A percentile compares a stretch with the other conserved stretches of the same genome.
Conservation (phyloP, 2,113 vertebrate species). For the Tupaia tana region DNA sequence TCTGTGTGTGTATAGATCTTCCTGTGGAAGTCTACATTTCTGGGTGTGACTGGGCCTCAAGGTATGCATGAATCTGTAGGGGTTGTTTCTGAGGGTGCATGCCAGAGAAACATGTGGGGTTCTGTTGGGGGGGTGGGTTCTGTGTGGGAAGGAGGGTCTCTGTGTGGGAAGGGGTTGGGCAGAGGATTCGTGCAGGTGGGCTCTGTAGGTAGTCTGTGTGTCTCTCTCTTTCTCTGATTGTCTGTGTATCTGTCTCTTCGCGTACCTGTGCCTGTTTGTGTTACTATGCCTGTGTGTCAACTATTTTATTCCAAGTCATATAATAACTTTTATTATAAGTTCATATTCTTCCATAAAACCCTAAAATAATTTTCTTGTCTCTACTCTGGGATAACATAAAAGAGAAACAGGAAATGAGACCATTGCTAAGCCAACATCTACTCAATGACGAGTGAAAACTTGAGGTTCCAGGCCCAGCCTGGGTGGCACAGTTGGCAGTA, state of each 20-base stretch:
- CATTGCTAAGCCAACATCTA: background rate
- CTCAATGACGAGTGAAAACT: background rate
- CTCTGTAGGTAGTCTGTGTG: background rate
- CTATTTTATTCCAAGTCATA: constrained; percentile 15
- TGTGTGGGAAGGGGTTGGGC: background rate
- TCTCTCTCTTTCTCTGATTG: background rate
- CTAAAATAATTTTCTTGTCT: constrained; percentile 39
- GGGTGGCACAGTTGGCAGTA: too few species aligned
- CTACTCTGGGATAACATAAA: constrained; percentile 33
- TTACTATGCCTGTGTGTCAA: constrained; percentile 28
- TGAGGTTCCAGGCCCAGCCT: background rate
- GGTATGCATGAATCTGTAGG: background rate
- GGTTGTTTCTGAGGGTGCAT: background rate
- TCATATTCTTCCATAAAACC: constrained; percentile 25
- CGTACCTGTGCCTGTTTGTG: background rate
- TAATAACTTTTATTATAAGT: constrained; percentile 31
- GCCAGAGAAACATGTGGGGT: background rate
- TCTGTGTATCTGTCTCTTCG: background rate
- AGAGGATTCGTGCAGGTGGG: background rate
- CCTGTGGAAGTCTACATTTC: background rate
- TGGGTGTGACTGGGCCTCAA: background rate
- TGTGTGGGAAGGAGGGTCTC: background rate
- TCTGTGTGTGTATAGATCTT: background rate
- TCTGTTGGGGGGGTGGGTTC: background rate
- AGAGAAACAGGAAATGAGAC: constrained; percentile 48